Evolutionary conservation across 2,113 vertebrate species (phyloP), one percentile per base, ranked within the genome.

Genomic region (Coturnix japonica): DNA sequence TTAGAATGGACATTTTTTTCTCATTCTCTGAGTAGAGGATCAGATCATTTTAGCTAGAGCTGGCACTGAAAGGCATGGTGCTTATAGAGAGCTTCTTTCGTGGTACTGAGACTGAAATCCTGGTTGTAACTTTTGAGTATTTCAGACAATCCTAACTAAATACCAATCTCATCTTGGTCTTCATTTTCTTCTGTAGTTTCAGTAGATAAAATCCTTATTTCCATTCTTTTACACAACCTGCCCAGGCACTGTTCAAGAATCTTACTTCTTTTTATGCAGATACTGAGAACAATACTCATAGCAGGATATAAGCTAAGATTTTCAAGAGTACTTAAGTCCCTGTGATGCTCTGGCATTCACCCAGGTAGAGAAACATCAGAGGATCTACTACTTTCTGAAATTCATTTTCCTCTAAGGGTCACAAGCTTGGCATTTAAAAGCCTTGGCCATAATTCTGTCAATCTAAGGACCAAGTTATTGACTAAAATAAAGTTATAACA

Each of bases 201-300:
- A 65, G 31, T 31, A 70, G 44, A 16, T 73, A 28, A 28, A 28
- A 26, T 59, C 85, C 19, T 56, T 75, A 35, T 53, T 91, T 87
- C 39, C 4, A 33, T 61, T 85, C 82, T 4, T 2, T 11, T 57
- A 22, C 26, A 72, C 47, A 81, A 39, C 25, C 54, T 51, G 19
- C 46, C 67, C 17, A 54, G 31, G 46, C 18, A n/a, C 12, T 21
- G 13, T 90, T 85, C 25, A n/a, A 65, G 46, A 81, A 78, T 23
- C 22, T 51, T 51, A 56, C 56, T 74, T 13, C 33, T 44, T 94
- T 87, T 84, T 54, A 53, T 74, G 60, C 67, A 82, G 72, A 9
- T 66, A 25, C 2, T 33, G 37, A 49, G 37, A 66, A 39, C 49
- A 67, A 10, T 77, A 25, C 20, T 72, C 59, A 31, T 7, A 70